phyloP scores from a whole-genome alignment of 2,888 invertebrate species.

The Hipparchia sbordonii region DNA sequence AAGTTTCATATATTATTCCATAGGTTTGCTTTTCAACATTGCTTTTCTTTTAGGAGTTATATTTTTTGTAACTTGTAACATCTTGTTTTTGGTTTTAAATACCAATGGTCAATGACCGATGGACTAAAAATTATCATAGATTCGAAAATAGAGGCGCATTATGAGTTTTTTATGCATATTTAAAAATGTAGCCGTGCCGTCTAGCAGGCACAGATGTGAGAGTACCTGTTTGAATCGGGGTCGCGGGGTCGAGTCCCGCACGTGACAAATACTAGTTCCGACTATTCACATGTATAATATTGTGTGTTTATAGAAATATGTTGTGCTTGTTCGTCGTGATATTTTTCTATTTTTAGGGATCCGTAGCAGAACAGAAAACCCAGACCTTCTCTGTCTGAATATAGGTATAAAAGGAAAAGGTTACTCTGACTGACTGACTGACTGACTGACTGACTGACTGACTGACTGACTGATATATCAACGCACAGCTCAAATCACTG shows the following conservation, averaged over 20 bases:
- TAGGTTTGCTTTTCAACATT: too few relatives aligned
- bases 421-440: too few relatives aligned
- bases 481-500: too few relatives aligned
- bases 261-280: slow-evolving; percentile 19
- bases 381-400: too few relatives aligned
- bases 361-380: too few relatives aligned
- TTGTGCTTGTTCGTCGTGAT: neutral
- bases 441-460: too few relatives aligned
- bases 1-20: too few relatives aligned
- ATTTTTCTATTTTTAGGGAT: neutral
- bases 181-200: slow-evolving; percentile 16
- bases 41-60: neutral
- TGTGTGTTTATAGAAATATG: neutral
- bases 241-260: slow-evolving; percentile 24
- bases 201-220: slow-evolving; percentile 14
- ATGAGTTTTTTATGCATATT: slow-evolving; percentile 2
- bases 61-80: neutral
- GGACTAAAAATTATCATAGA: slow-evolving; percentile 1
- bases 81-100: neutral
- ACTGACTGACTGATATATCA: too few relatives aligned
- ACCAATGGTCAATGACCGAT: neutral
- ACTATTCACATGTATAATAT: slow-evolving; percentile 1
- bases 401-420: too few relatives aligned
- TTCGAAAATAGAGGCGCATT: neutral
- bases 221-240: slow-evolving; percentile 25